Evolutionary conservation across 2,888 invertebrate genomes (phyloP), one percentile per base, ranked within the genome.

Genomic region (Orthosia incerta): DNA sequence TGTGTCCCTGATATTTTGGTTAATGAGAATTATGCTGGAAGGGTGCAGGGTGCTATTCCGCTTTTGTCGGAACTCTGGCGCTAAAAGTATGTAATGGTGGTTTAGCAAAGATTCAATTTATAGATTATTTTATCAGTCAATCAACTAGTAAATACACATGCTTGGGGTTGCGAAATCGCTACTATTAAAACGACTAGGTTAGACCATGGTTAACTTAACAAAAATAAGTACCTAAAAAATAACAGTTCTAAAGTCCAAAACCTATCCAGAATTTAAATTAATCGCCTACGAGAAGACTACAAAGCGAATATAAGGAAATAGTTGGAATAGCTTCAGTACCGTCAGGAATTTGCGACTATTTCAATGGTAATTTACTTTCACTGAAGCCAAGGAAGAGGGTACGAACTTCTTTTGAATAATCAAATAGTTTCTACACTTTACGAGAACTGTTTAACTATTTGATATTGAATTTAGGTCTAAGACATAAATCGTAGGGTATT

Each of bases 301-400:
- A 45, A 45, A 66, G 53, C n/a, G 63, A 77, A 74, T 63, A 66
- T 13, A 71, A 61, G 53, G 50, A 75, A 76, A 86, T 84, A 77
- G 60, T 82, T 84, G 60, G 71, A 80, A 87, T 87, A 70, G 55
- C 74, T 62, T 15, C 60, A 56, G 57, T 62, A 66, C 74, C 60
- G 64, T 18, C n/a, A 50, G 71, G 79, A 81, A 76, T 82, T 68
- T 57, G 55, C 31, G 70, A 71, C 72, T 76, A 79, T 87, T 85
- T 77, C 69, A 71, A 84, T 87, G 74, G 74, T 78, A 78, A 86
- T 84, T 81, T 75, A 77, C 77, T 80, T 83, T 83, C 71, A 61
- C 66, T 79, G 9, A 62, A 23, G 31, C 31, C 7, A 53, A 56
- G 23, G 23, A 71, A 75, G 74, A 71, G 46, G 53, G 71, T 55